Conservation (phyloP, 1,140 invertebrate genomes). For the Pomacea maculata region DNA sequence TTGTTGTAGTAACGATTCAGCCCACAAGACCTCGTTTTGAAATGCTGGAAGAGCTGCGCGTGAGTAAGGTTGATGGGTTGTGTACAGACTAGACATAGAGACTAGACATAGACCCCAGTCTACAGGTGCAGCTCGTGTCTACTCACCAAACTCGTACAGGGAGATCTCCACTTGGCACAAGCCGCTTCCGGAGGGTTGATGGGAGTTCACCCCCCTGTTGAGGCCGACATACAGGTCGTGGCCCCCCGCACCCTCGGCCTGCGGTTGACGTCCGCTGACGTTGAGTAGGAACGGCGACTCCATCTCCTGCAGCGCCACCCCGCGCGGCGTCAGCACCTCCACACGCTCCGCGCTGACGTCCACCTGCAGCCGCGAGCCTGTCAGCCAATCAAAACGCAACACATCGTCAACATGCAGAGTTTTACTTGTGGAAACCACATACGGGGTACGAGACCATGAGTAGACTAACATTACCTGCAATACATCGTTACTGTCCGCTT, state of each 20-base stretch:
- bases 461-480: no score
- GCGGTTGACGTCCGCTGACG: constrained; percentile 47
- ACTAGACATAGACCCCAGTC: not conserved
- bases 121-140: not conserved
- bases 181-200: constrained; percentile 57
- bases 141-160: constrained; percentile 44
- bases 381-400: no score
- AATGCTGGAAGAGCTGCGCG: no score
- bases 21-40: no score
- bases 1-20: no score
- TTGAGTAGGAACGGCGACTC: constrained; percentile 58
- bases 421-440: no score
- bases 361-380: constrained; percentile 26
- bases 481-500: no score
- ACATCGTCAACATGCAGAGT: no score
- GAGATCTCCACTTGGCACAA: constrained; percentile 56
- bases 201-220: constrained; percentile 59
- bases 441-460: no score
- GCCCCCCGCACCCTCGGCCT: constrained; percentile 36
- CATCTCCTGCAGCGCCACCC: constrained; percentile 46
- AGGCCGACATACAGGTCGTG: constrained; percentile 57
- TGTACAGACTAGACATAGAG: no score
- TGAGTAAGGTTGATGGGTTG: no score
- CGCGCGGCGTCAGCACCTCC: constrained; percentile 43
- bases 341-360: constrained; percentile 59